These are phyloP conservation scores for Trachelus iudaicus DNA, from an alignment of 2,888 invertebrate species.

Conservation along the genomic window DNA sequence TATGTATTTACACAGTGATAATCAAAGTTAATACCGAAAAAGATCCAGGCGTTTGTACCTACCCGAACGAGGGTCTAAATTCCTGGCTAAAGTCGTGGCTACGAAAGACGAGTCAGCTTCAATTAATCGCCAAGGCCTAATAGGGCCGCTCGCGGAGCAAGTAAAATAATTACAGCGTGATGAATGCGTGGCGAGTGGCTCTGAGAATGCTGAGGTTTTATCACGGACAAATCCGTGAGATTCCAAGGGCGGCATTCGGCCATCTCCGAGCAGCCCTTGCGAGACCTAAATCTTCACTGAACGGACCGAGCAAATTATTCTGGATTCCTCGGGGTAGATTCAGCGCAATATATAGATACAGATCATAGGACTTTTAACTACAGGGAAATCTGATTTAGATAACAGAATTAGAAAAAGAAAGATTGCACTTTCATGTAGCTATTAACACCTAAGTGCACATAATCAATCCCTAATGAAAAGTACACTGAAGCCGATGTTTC, in stretches of 20 bases:
- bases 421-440: neutral
- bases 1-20: neutral
- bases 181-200: slow-evolving; percentile 29
- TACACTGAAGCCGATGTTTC: neutral
- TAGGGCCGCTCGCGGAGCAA: slow-evolving; percentile 28
- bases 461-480: neutral
- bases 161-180: slow-evolving; percentile 45
- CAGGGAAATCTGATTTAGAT: neutral
- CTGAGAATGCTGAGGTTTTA: slow-evolving; percentile 20
- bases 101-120: slow-evolving; percentile 18
- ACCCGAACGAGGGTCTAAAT: neutral
- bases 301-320: slow-evolving; percentile 50
- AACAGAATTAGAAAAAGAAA: neutral
- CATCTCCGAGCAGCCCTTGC: slow-evolving; percentile 3
- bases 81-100: neutral
- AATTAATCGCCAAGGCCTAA: slow-evolving; percentile 47
- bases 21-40: neutral
- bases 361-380: neutral
- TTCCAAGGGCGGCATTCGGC: slow-evolving; percentile 18
- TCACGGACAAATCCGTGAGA: slow-evolving; percentile 30
- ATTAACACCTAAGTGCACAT: neutral
- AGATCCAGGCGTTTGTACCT: neutral
- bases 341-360: neutral
- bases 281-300: slow-evolving; percentile 34
- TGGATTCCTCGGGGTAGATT: slow-evolving; percentile 35